Evolutionary conservation across 2,797 vertebrate species (phyloP).

Genomic region (Adelosebastes latens): DNA sequence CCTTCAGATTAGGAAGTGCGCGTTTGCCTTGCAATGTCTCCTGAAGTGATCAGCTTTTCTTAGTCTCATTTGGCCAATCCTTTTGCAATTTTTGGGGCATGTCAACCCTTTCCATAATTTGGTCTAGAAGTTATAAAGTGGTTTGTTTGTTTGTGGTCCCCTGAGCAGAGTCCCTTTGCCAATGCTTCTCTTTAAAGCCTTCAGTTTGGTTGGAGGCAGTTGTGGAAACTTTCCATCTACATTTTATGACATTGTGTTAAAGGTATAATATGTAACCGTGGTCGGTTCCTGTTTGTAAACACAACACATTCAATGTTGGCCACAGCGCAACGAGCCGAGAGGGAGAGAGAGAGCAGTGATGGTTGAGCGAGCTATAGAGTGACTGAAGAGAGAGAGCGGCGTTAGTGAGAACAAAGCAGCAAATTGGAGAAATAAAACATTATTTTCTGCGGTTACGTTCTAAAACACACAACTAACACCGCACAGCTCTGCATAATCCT

Average conservation of each 20-base stretch:
- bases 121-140: neutral
- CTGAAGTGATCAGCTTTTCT: conserved; percentile 20
- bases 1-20: neutral
- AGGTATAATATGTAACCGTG: neutral
- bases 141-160: conserved; percentile 24
- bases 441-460: too few species aligned
- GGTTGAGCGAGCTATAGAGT: too few species aligned
- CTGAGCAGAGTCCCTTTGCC: neutral
- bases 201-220: neutral
- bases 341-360: too few species aligned
- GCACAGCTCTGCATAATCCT: too few species aligned
- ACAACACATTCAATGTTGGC: too few species aligned
- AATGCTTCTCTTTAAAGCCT: neutral
- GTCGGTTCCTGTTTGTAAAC: too few species aligned
- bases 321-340: too few species aligned
- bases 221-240: neutral
- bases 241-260: neutral
- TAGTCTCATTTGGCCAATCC: conserved; percentile 1
- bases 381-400: too few species aligned
- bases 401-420: too few species aligned
- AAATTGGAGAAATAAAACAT: too few species aligned
- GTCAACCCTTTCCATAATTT: conserved; percentile 3
- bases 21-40: neutral
- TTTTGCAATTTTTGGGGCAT: conserved; percentile 18
- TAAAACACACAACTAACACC: too few species aligned